phyloP scores from a whole-genome alignment of 2,797 vertebrate species.

The Rhinichthys osculus region DNA sequence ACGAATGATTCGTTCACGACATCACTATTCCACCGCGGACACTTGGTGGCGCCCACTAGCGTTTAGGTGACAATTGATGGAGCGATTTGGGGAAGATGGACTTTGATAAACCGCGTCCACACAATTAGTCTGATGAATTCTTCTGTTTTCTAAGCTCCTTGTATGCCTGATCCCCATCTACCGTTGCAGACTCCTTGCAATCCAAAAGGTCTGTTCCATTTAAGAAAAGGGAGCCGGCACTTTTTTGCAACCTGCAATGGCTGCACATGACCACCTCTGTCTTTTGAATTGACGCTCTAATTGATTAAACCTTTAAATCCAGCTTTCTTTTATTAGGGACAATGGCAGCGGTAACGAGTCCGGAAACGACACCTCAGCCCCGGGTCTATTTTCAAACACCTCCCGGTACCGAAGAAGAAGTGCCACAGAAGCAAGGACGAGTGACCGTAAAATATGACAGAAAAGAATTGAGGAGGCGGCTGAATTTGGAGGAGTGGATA shows the following conservation, averaged over 20 bases:
- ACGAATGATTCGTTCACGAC: background rate
- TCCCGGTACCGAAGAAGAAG: conserved; percentile 66
- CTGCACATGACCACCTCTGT: conserved; percentile 47
- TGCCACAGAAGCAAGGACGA: conserved; percentile 84
- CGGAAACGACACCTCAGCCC: conserved; percentile 68
- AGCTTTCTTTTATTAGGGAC: conserved; percentile 49
- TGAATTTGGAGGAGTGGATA: conserved; percentile 89
- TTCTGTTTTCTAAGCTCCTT: background rate
- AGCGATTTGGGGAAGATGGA: conserved; percentile 58
- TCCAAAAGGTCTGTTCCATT: conserved; percentile 19
- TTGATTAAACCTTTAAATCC: conserved; percentile 34
- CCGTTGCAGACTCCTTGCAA: background rate
- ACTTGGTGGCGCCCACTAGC: conserved; percentile 57
- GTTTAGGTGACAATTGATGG: conserved; percentile 46
- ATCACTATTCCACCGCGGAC: background rate
- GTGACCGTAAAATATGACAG: conserved; percentile 90
- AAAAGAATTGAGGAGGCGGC: conserved; percentile 86
- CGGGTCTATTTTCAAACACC: conserved; percentile 71
- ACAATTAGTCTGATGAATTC: conserved; percentile 39
- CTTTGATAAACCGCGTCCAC: conserved; percentile 49
- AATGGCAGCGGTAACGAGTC: conserved; percentile 69
- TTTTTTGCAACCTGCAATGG: conserved; percentile 54
- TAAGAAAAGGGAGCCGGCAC: background rate
- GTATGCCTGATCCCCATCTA: conserved; percentile 17
- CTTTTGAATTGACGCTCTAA: conserved; percentile 25